Percentiles rank a stretch among this genome's conserved stretches.
Evolutionary conservation across 2,888 invertebrate genomes (phyloP).

Genomic region (Operophtera brumata): DNA sequence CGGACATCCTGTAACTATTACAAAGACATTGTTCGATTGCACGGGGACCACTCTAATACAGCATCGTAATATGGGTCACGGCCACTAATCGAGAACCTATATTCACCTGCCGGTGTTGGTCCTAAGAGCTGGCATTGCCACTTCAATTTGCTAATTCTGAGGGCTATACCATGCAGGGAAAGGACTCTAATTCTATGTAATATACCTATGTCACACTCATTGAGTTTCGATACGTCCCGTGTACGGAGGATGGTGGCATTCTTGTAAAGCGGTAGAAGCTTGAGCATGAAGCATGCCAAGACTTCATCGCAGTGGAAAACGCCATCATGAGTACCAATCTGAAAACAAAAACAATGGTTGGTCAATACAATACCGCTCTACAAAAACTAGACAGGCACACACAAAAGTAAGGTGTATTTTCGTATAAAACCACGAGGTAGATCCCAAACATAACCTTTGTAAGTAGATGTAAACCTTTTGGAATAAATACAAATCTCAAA

Average conservation of each 20-base stretch:
- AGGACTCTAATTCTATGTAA: neutral
- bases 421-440: neutral
- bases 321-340: conserved; percentile 90
- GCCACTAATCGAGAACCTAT: too few relatives aligned
- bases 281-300: conserved; percentile 95
- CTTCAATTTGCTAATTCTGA: too few relatives aligned
- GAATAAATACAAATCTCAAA: neutral
- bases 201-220: conserved; percentile 87
- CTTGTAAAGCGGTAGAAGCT: conserved; percentile 88
- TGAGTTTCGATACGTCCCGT: conserved; percentile 82
- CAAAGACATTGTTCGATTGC: too few relatives aligned
- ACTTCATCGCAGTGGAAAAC: conserved; percentile 97
- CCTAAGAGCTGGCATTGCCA: too few relatives aligned
- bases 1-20: too few relatives aligned
- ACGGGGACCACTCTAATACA: too few relatives aligned
- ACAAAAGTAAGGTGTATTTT: neutral
- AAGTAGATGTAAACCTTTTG: too few relatives aligned
- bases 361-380: neutral
- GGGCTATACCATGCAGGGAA: too few relatives aligned
- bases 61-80: too few relatives aligned
- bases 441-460: neutral
- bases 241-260: conserved; percentile 90
- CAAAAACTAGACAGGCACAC: neutral
- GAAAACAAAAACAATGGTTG: conserved; percentile 23
- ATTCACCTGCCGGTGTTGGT: too few relatives aligned